Percentiles rank a stretch among this genome's conserved stretches.
phyloP scores from a whole-genome alignment of 2,113 vertebrate species.

The Nothocercus nigrocapillus region DNA sequence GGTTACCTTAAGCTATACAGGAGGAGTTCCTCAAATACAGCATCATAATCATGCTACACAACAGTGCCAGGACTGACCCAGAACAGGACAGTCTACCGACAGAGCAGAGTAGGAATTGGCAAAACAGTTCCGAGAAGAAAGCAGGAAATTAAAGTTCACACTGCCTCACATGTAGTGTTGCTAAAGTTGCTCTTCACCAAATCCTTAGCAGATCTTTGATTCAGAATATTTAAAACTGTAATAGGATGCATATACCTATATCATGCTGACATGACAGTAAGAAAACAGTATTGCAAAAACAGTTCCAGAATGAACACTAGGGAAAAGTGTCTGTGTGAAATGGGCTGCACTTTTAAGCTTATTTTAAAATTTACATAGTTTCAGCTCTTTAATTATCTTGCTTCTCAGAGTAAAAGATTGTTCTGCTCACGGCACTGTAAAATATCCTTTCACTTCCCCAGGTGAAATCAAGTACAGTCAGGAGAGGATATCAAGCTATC shows the following conservation, averaged over 20 bases:
- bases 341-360: background rate
- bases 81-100: background rate
- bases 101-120: background rate
- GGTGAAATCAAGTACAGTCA: conserved; percentile 60
- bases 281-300: conserved; percentile 17
- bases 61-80: background rate
- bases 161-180: background rate
- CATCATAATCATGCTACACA: background rate
- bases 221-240: background rate
- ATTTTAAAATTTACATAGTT: background rate
- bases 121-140: background rate
- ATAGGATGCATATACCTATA: background rate
- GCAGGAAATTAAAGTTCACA: background rate
- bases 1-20: background rate
- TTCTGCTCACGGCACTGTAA: conserved; percentile 10
- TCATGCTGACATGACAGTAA: background rate
- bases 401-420: background rate
- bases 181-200: background rate
- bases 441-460: conserved; percentile 16
- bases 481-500: conserved; percentile 59
- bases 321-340: background rate
- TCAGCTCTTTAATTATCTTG: conserved; percentile 9
- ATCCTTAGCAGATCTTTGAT: background rate
- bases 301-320: background rate
- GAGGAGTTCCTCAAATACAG: conserved; percentile 1